Conservation (phyloP, 2,113 vertebrate genomes). For the Dryoscopus gambensis region DNA sequence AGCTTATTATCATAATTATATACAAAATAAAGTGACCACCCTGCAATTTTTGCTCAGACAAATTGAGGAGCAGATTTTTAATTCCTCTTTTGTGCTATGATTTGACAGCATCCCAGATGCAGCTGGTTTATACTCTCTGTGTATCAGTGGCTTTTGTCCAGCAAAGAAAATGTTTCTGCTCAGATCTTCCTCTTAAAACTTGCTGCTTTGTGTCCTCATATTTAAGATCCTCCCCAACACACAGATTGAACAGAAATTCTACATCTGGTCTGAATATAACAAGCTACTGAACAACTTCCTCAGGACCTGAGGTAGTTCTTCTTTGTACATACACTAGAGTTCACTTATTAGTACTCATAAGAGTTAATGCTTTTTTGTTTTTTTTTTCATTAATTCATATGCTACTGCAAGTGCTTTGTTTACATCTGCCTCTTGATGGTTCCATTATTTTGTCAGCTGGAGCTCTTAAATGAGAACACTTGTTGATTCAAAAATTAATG, state of each 20-base stretch:
- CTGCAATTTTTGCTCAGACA: background rate
- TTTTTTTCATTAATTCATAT: background rate
- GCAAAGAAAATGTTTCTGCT: background rate
- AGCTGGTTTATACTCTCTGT: background rate
- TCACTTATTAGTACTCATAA: background rate
- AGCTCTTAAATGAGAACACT: background rate
- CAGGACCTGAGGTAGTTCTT: background rate
- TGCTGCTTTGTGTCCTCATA: background rate
- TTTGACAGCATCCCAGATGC: background rate
- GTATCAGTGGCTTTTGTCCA: background rate
- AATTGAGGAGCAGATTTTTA: background rate
- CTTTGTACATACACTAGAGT: background rate
- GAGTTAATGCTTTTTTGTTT: background rate
- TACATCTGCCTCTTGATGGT: background rate
- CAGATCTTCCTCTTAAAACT: background rate
- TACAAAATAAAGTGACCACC: background rate
- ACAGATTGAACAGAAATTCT: background rate
- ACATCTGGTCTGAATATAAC: background rate
- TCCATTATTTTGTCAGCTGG: conserved; percentile 7
- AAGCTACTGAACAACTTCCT: background rate
- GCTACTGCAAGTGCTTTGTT: conserved; percentile 4
- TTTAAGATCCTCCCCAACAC: background rate
- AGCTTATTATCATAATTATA: background rate
- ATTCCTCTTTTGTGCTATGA: background rate
- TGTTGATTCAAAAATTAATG: conserved; percentile 17